phyloP scores from a whole-genome alignment of 2,888 invertebrate genomes.

The Yponomeuta sedellus region DNA sequence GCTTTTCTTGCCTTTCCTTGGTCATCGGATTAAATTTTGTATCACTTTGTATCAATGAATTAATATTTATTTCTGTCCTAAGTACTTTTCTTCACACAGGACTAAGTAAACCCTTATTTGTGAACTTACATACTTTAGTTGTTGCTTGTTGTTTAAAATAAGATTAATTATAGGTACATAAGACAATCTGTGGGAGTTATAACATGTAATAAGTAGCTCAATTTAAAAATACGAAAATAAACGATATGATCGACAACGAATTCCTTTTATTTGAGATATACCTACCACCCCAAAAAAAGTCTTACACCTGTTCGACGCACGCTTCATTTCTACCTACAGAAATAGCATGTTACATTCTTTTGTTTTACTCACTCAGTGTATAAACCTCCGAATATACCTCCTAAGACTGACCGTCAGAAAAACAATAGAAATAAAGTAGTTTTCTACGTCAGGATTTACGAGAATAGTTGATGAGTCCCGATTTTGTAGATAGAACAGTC shows the following conservation, averaged over 20 bases:
- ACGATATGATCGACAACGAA: constrained; percentile 46
- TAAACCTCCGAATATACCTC: no score
- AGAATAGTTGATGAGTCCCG: no score
- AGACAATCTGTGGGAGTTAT: constrained; percentile 51
- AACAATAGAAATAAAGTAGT: no score
- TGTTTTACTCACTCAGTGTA: no score
- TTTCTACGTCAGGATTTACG: no score
- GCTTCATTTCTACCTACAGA: no score
- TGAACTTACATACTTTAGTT: constrained; percentile 32
- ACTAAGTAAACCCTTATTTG: not conserved
- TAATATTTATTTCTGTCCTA: not conserved
- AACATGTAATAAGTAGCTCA: constrained; percentile 50
- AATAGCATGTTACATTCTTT: no score
- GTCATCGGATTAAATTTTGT: not conserved
- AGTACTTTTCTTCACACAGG: not conserved
- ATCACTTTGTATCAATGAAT: not conserved
- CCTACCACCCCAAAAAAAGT: not conserved
- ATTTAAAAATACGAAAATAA: constrained; percentile 53
- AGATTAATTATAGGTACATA: constrained; percentile 44
- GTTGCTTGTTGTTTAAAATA: constrained; percentile 68
- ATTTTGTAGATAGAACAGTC: no score
- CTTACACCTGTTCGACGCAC: no score
- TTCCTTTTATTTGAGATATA: constrained; percentile 24
- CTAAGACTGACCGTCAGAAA: no score
- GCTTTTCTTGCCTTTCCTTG: not conserved